Base-by-base conservation (phyloP, 2,797 vertebrate genomes). In the Paramormyrops hopkinsi region DNA sequence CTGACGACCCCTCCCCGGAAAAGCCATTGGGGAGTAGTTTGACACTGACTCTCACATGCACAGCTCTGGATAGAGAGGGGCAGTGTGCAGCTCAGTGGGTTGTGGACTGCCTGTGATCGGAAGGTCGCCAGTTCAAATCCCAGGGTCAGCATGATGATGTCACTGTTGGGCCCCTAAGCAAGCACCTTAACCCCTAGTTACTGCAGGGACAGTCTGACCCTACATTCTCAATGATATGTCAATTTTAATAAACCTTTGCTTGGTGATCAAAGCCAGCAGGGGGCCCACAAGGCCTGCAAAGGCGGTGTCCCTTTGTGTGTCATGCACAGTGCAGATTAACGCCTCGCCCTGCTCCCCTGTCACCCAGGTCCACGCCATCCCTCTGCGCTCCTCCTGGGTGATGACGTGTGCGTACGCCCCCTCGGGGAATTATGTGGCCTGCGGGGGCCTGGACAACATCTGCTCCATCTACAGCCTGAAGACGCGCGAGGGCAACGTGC, bases 391-490 rank as follows among this genome's bases (percentile, higher is more conserved):
- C 76, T 98, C 97, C 90, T 98, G 97, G 97, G 97, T 98, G 90
- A 98, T 98, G 97, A 98, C 97, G 83, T 98, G 97, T 56, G 96
- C 97, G 0, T 98, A 98, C 2, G 97, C 97, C 0, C 97, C 97
- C 2, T 98, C 97, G n/a, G 97, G 97, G 88, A 98, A 97, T 93
- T 98, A 97, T n/a, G 97, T 98, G 90, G 97, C 97, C 89, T 98
- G 97, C n/a, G 97, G 97, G 9, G 97, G 97, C 48, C 93, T 98
- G 19, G 97, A 98, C 95, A 98, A 98, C 95, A 97, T 98, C 95
- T 98, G 97, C 92, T 97, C 97, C 95, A 98, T 98, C 94, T 98
- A 98, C 95, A 97, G 97, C 94, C 94, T 98, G 93, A 98, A 97
- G 93, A 98, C 97, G 41, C 96, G 97, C 0, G 97, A 98, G 92